Evolutionary conservation across 2,888 invertebrate genomes (phyloP).

Genomic region (Drosophila parthenogenetica): DNA sequence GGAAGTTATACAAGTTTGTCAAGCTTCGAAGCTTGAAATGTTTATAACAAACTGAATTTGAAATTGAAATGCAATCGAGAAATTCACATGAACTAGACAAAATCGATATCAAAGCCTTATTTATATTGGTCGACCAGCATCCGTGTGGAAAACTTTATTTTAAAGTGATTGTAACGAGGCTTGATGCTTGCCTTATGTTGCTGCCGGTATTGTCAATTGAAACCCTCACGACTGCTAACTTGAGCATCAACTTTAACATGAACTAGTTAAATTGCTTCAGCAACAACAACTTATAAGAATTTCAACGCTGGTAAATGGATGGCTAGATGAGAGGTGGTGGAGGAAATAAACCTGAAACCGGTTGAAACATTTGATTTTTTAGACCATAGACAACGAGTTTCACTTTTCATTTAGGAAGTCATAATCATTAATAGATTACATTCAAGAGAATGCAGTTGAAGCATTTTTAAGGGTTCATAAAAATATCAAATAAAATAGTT

Average conservation of each 20-base stretch:
- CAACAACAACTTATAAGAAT: constrained; percentile 73
- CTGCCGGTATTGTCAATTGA: constrained; percentile 66
- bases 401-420: constrained; percentile 58
- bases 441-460: constrained; percentile 32
- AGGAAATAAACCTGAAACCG: constrained; percentile 1
- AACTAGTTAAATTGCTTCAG: constrained; percentile 67
- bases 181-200: constrained; percentile 65
- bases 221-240: constrained; percentile 47
- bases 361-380: constrained; percentile 71
- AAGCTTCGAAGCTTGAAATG: constrained; percentile 44
- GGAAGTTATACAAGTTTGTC: constrained; percentile 62
- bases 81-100: constrained; percentile 28
- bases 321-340: background rate
- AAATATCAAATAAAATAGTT: constrained; percentile 68
- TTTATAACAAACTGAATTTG: constrained; percentile 68
- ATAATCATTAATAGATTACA: constrained; percentile 30
- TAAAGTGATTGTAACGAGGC: constrained; percentile 28
- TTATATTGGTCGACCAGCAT: constrained; percentile 9
- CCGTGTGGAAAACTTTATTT: constrained; percentile 38
- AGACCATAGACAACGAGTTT: constrained; percentile 71
- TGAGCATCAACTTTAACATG: constrained; percentile 59
- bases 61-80: constrained; percentile 56
- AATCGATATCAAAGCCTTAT: constrained; percentile 45
- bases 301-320: constrained; percentile 30
- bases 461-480: constrained; percentile 55